Conservation (phyloP, 2,113 vertebrate genomes). For the Chauna torquata region DNA sequence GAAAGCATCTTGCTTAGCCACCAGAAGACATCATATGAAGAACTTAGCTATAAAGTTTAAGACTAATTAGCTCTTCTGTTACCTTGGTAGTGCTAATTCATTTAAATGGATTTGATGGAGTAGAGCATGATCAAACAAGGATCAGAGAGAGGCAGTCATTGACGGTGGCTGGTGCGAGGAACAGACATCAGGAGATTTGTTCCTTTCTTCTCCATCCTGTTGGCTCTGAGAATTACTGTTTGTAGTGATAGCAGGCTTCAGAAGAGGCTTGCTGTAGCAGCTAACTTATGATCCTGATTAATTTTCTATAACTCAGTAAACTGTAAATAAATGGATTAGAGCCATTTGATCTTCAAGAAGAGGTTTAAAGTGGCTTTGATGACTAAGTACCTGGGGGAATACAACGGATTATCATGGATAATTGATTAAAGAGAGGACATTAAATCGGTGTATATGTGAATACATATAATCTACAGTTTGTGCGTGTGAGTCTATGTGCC, state of each 20-base stretch:
- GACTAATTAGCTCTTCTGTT: conserved; percentile 61
- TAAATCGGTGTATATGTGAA: conserved; percentile 18
- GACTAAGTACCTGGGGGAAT: conserved; percentile 69
- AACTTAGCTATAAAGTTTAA: conserved; percentile 37
- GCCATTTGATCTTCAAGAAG: conserved; percentile 78
- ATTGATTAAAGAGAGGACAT: conserved; percentile 67
- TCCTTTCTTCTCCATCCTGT: conserved; percentile 18
- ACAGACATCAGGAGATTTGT: conserved; percentile 14
- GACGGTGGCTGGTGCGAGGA: neutral
- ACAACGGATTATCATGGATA: conserved; percentile 74
- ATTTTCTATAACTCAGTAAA: conserved; percentile 73
- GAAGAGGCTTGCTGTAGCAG: conserved; percentile 43
- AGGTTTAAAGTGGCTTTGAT: conserved; percentile 77
- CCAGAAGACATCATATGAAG: neutral
- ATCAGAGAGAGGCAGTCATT: conserved; percentile 3
- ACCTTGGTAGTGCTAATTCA: conserved; percentile 60
- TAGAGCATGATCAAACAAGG: neutral
- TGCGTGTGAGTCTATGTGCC: neutral
- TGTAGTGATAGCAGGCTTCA: conserved; percentile 34
- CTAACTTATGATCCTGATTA: conserved; percentile 72
- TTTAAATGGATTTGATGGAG: conserved; percentile 43
- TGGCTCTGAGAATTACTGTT: conserved; percentile 51
- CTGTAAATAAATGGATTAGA: conserved; percentile 78
- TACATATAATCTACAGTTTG: neutral
- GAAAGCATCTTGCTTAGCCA: neutral